phyloP scores from a whole-genome alignment of 1,140 invertebrate genomes.

The Drosophila mayri region DNA sequence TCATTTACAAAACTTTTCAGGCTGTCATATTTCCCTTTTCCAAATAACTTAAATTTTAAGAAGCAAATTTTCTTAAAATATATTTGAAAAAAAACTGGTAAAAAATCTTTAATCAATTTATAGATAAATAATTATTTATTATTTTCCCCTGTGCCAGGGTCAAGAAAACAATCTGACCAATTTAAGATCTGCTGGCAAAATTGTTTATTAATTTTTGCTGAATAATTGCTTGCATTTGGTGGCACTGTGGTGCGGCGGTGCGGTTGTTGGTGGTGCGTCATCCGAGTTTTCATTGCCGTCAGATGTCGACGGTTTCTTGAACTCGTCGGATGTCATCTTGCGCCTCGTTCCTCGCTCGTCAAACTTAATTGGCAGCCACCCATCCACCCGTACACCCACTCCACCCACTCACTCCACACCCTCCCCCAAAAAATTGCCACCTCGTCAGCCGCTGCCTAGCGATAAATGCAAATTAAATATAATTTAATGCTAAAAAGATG shows the following conservation, averaged over 20 bases:
- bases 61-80: neutral
- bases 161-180: neutral
- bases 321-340: slow-evolving; percentile 48
- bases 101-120: neutral
- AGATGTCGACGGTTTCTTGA: slow-evolving; percentile 43
- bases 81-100: no score
- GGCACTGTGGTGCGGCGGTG: slow-evolving; percentile 31
- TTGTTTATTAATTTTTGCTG: slow-evolving; percentile 6
- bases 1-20: neutral
- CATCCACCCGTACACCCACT: slow-evolving; percentile 14
- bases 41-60: neutral
- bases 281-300: slow-evolving; percentile 24
- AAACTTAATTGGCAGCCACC: slow-evolving; percentile 57
- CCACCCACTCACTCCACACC: slow-evolving; percentile 2
- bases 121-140: neutral
- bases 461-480: slow-evolving; percentile 55
- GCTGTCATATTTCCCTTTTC: neutral
- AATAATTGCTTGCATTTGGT: slow-evolving; percentile 1
- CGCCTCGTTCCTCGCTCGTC: slow-evolving; percentile 36
- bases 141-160: neutral
- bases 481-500: slow-evolving; percentile 43
- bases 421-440: neutral
- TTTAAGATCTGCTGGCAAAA: neutral
- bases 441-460: neutral
- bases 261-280: slow-evolving; percentile 36